These are phyloP conservation scores for Amphiprion ocellaris DNA, from an alignment of 2,113 vertebrate genomes.

Conservation along the genomic window DNA sequence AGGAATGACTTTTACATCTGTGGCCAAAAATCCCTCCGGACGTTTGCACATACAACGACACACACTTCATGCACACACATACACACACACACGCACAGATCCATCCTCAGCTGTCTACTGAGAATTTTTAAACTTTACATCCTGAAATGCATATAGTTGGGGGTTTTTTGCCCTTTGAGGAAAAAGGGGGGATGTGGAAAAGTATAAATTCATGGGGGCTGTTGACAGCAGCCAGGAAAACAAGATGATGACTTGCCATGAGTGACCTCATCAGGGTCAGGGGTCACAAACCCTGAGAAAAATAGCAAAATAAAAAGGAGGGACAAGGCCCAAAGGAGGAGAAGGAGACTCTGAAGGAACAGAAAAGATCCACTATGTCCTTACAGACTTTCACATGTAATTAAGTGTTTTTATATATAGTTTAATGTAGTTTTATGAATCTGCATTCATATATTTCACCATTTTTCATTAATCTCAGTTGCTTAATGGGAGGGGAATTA, in stretches of 20 bases:
- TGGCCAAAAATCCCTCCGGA: constrained; percentile 69
- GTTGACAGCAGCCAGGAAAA: constrained; percentile 70
- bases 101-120: constrained; percentile 30
- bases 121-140: constrained; percentile 63
- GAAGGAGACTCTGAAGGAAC: background rate
- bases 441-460: too few species aligned
- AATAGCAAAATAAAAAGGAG: constrained; percentile 8
- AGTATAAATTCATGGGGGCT: constrained; percentile 58
- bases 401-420: too few species aligned
- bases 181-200: constrained; percentile 61
- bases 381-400: background rate
- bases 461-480: too few species aligned
- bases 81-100: constrained; percentile 32
- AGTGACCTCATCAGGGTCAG: constrained; percentile 67
- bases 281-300: constrained; percentile 58
- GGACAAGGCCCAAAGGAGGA: background rate
- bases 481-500: too few species aligned
- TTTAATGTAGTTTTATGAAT: background rate
- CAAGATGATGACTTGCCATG: constrained; percentile 59
- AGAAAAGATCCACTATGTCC: background rate
- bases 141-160: constrained; percentile 51
- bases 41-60: constrained; percentile 27
- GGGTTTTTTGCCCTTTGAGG: constrained; percentile 14
- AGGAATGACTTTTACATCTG: constrained; percentile 82
- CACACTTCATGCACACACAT: constrained; percentile 34